Base-by-base conservation (phyloP, 2,888 invertebrate species). In the Iphiclides podalirius region DNA sequence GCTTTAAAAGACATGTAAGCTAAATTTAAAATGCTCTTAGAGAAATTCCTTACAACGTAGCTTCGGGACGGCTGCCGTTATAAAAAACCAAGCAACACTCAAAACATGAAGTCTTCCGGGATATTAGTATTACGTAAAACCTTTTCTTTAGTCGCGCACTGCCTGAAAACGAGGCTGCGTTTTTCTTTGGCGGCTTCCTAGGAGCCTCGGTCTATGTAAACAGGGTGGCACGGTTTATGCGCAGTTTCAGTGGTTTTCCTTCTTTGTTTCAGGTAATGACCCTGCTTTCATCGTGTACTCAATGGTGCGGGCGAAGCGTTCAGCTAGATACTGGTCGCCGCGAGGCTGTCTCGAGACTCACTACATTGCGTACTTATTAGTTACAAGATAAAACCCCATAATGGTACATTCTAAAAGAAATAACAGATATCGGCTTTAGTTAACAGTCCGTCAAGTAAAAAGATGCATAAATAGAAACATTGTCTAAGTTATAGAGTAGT, bases 221-320 rank as follows among this genome's bases (percentile, higher is more conserved):
- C 87, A 88, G 64, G 66, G 68, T 70, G 78, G 73, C 75, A 72
- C 78, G 85, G 82, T 87, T 84, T 85, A 86, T 82, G 80, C 82
- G 75, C 72, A 79, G 84, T 77, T 84, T 84, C 76, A 86, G 82
- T 78, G 70, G 78, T 78, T 74, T 80, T 80, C 77, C 69, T 74
- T 78, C 84, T 88, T 88, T 88, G 88, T 88, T 81, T 62, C 81
- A 84, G 83, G 87, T 88, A 88, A 88, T 87, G 87, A 87, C 84
- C 85, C 74, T 60, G 80, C 87, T 87, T 88, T 88, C 88, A 88
- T 79, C 77, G 58, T 75, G 66, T 62, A 67, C 75, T 86, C 81
- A 86, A 87, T 87, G 81, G 79, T 67, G 66, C 63, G 57, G 60
- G 80, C 64, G 80, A 79, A 82, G 80, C 75, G 72, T 70, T 69